Evolutionary conservation across 2,797 vertebrate genomes (phyloP).

Genomic region (Squalus acanthias): DNA sequence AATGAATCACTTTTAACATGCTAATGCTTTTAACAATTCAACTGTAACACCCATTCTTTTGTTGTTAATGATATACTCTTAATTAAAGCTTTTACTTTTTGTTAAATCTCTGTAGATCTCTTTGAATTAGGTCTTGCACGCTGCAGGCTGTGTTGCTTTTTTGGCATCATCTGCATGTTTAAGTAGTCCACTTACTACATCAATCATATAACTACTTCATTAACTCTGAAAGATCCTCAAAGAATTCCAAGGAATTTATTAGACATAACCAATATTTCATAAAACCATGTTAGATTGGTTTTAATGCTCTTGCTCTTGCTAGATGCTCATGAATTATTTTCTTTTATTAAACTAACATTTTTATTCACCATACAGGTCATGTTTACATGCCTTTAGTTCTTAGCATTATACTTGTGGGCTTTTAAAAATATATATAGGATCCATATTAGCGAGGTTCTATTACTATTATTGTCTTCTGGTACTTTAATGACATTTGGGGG

Average conservation of each 20-base stretch:
- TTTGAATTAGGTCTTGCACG: background rate
- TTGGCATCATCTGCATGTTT: background rate
- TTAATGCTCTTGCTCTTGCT: background rate
- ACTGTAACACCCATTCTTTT: background rate
- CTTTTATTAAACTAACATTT: background rate
- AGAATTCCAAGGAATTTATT: background rate
- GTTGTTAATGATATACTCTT: background rate
- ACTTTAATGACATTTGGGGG: background rate
- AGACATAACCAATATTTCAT: background rate
- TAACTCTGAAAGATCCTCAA: background rate
- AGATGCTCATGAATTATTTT: background rate
- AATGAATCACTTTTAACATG: background rate
- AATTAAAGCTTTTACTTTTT: slow-evolving; percentile 19
- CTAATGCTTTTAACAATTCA: background rate
- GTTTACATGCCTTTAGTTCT: no score
- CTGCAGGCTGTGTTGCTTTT: background rate
- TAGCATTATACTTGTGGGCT: background rate
- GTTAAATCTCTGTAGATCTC: background rate
- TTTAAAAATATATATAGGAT: background rate
- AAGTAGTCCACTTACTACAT: background rate
- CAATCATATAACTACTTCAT: background rate
- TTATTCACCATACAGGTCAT: no score
- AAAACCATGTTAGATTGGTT: background rate
- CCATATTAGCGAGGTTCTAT: background rate
- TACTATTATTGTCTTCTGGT: background rate